Percentiles rank a stretch among this genome's conserved stretches.
Evolutionary conservation across 2,888 invertebrate species (phyloP).

Genomic region (Hirtodrosophila duncani): DNA sequence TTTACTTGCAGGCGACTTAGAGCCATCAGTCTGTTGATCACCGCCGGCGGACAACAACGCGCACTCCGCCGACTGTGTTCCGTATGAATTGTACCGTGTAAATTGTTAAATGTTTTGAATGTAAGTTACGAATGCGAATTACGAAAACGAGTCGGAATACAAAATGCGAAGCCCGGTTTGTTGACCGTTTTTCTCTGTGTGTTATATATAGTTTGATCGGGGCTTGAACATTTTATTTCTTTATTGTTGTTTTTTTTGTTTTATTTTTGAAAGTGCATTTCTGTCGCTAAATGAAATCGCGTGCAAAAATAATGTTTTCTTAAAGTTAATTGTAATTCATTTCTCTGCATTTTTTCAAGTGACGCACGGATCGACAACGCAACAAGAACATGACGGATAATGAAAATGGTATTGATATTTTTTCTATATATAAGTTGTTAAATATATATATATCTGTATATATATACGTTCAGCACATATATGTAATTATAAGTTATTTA

Average conservation of each 20-base stretch:
- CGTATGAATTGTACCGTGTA: constrained; percentile 3
- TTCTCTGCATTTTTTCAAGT: constrained; percentile 52
- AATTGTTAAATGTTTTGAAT: constrained; percentile 42
- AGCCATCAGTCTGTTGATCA: constrained; percentile 67
- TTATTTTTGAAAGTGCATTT: too few relatives aligned
- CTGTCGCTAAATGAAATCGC: too few relatives aligned
- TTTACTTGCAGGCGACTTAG: constrained; percentile 15
- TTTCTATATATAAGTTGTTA: background rate
- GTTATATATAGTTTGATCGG: background rate
- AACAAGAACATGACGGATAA: constrained; percentile 47
- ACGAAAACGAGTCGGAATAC: too few relatives aligned
- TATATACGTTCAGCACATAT: background rate
- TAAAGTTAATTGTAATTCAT: constrained; percentile 22
- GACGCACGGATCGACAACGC: constrained; percentile 17
- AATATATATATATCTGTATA: background rate
- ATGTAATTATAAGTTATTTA: constrained; percentile 3
- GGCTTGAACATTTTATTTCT: background rate
- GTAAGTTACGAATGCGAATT: constrained; percentile 40
- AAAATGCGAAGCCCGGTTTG: too few relatives aligned
- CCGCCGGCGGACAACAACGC: constrained; percentile 65
- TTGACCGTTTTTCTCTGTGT: background rate
- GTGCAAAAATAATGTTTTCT: too few relatives aligned
- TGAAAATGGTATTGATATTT: constrained; percentile 45
- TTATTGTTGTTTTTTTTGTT: background rate
- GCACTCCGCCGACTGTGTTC: constrained; percentile 19